These are phyloP conservation scores for Echinometra lucunter DNA, from an alignment of 53 echinoderm and acorn worm genomes.

Conservation along the genomic window DNA sequence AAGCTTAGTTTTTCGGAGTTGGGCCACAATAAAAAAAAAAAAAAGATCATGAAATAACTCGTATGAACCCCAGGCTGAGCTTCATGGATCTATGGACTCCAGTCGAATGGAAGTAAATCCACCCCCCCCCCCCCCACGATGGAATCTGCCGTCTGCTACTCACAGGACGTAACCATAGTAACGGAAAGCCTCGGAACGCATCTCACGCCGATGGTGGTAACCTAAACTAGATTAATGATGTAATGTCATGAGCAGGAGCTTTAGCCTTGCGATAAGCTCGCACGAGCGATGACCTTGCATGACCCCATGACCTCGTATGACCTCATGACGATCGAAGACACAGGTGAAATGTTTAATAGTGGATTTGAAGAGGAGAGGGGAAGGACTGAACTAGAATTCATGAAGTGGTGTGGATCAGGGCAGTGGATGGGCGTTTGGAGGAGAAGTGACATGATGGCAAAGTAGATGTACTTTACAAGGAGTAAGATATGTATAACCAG, in stretches of 20 bases:
- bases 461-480: background rate
- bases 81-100: background rate
- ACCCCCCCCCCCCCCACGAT: background rate
- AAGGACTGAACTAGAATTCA: slow-evolving; percentile 18
- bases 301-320: slow-evolving; percentile 10
- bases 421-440: background rate
- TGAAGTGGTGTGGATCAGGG: background rate
- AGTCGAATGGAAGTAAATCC: background rate
- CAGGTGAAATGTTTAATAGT: slow-evolving; percentile 3
- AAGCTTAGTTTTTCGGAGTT: background rate
- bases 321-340: background rate
- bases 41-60: background rate
- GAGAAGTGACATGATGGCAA: background rate
- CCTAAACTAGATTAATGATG: slow-evolving; percentile 44
- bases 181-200: background rate
- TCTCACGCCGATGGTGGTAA: slow-evolving; percentile 5
- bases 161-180: background rate
- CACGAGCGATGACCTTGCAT: background rate
- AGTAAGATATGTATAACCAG: background rate
- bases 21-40: background rate
- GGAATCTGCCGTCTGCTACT: background rate
- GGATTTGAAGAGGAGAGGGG: background rate
- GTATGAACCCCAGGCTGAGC: background rate
- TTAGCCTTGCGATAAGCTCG: background rate
- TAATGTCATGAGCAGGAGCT: slow-evolving; percentile 13